Base-by-base conservation (phyloP, 2,797 vertebrate species). In the Menidia menidia region DNA sequence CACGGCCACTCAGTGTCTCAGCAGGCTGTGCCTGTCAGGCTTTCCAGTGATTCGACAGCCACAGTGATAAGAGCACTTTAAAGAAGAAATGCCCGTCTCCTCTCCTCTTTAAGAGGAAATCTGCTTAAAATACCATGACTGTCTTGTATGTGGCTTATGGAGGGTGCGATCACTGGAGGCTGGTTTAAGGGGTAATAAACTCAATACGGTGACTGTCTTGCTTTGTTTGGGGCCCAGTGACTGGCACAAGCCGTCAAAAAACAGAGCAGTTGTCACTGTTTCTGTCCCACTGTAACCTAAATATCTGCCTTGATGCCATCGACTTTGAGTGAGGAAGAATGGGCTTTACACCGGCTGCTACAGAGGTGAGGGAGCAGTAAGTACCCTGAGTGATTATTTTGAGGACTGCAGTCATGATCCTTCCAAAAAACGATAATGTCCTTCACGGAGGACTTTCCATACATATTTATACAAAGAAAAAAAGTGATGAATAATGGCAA, bases 21-120 rank as follows among this genome's bases (percentile, higher is more conserved):
- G 70, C 78, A 48, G 86, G 91, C 90, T 85, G 50, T 60, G 79
- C 81, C 76, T 81, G 75, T 81, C 81, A 84, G 85, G 73, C 77
- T 80, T 75, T 87, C 83, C 78, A 58, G 16, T 73, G 77, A 85
- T 81, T 71, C 60, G 68, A 87, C 75, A 83, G 89, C 75, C 67
- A 18, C 42, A 47, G 55, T 63, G 73, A 82, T 85, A 86, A 89
- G 73, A 52, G 82, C 86, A 88, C 83, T 92, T 66, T 77, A 90
- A 89, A 69, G 77, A 80, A 83, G 76, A 92, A 91, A 87, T 79
- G 77, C 85, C 81, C 55, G 56, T 74, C 77, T 81, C 77, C 83
- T 78, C 80, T 83, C 78, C 75, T 83, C 79, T 90, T 89, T 83
- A 81, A 82, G 84, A 89, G 85, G 75, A 84, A 93, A 92, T 91